Evolutionary conservation across 2,113 vertebrate species (phyloP), one percentile per base, ranked within the genome.

Genomic region (Choloepus hoffmanni): DNA sequence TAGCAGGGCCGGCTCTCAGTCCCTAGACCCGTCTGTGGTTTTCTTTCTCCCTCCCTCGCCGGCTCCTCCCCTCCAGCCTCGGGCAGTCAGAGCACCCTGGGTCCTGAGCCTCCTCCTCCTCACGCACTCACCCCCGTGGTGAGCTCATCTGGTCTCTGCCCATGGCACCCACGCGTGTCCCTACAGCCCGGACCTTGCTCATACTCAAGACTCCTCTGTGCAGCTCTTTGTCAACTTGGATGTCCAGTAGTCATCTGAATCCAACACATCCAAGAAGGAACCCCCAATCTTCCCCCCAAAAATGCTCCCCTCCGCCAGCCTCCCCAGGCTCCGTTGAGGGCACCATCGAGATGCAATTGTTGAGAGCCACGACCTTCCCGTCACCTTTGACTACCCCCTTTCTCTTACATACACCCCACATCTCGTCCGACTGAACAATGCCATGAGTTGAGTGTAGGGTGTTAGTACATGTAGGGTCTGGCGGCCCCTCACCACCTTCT

Each of bases 91-190:
- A 11, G 48, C 2, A 0, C 40, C 16, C 70, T 33, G 33, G 8
- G 28, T 11, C 65, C 67, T 62, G 50, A 5, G 8, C 67, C 21
- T 55, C 62, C 4, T 68, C 43, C 62, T 62, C 0, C 0, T 9
- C 58, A 4, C 5, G 14, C 7, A 28, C 14, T 21, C 36, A 0
- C 19, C 15, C 60, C 14, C 30, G 72, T 15, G 21, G 48, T 45
- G 21, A 53, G 7, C 53, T 62, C 28, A 18, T 26, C 89, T 3
- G 0, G 2, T 30, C 65, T 30, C 63, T 6, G 12, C n/a, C 79
- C 3, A 0, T 0, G 0, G 28, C 13, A 4, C 24, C 30, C 40
- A 74, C 3, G 0, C 7, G 58, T 19, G 26, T 43, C 26, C 50
- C 43, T 87, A 48, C 28, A 24, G 48, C 81, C 79, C 58, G 45